Base-by-base conservation (phyloP, 1,140 invertebrate species). In the Sweltsa coloradensis region DNA sequence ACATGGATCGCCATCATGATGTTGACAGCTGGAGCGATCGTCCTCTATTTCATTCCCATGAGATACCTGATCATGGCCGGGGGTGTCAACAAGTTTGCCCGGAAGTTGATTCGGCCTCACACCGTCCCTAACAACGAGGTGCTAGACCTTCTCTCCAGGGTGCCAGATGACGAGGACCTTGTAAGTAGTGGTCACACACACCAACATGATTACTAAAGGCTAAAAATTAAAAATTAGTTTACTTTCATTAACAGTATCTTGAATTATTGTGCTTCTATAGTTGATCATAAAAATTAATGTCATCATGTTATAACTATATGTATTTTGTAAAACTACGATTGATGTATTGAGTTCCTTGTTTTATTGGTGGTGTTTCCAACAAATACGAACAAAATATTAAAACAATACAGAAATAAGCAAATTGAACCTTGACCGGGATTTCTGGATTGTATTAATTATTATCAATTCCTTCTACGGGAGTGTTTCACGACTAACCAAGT, bases 101-200 rank as follows among this genome's bases (percentile, higher is more conserved):
- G 94, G 51, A 90, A 95, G 66, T 75, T 99, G 45, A 62, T 97
- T 27, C 73, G 90, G 51, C 95, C 95, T 11, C 84, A 97, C 67
- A 85, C 87, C 13, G 86, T 97, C 65, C 89, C 91, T 13, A 99
- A 98, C 64, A 98, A 98, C 69, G 96, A 99, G 76, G 66, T 98
- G 16, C 67, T 98, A 47, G 95, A 99, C 70, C 83, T 97, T 55
- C 69, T 99, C 47, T 95, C 92, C 0, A 72, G 96, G 53, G 89
- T 99, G 44, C 95, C 95, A 18, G 92, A 95, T 62, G 88, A 97
- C 62, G 88, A 91, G 66, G 85, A 89, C 69, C 70, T 95, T 65
- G 82, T 89, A 65, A 82, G 78, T 71, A 63, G 60, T 48, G 66
- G n/a, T 63, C 64, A 64, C 26, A 6, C 14, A 45, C 9, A 45